Evolutionary conservation across 2,888 invertebrate species (phyloP).

Genomic region (Calephelis perditalis): DNA sequence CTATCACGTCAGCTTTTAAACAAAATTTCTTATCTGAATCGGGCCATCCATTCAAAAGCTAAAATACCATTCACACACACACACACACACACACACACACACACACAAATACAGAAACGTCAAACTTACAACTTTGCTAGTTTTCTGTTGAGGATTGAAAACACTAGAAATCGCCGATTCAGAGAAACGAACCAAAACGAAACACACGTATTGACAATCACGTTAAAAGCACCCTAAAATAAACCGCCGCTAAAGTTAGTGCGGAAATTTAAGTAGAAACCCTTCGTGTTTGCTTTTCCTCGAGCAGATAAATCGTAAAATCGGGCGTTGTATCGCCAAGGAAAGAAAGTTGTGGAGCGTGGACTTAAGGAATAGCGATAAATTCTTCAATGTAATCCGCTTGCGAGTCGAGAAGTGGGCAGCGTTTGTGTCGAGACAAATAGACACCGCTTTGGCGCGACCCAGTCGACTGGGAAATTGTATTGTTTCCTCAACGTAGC

Average conservation of each 20-base stretch:
- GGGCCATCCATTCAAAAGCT: too few relatives aligned
- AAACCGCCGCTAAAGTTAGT: conserved; percentile 12
- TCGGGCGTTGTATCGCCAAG: conserved; percentile 32
- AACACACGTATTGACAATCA: background rate
- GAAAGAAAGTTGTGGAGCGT: conserved; percentile 37
- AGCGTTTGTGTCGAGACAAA: conserved; percentile 63
- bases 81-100: too few relatives aligned
- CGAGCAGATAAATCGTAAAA: conserved; percentile 33
- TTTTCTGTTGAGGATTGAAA: too few relatives aligned
- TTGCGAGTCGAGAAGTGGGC: conserved; percentile 58
- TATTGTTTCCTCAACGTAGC: conserved; percentile 45
- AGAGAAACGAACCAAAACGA: too few relatives aligned
- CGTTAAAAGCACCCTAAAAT: conserved; percentile 12
- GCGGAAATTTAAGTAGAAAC: conserved; percentile 7
- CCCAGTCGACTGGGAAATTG: conserved; percentile 45
- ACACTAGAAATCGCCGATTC: too few relatives aligned
- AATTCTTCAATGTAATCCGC: conserved; percentile 62
- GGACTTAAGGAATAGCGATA: conserved; percentile 53
- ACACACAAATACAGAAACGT: too few relatives aligned
- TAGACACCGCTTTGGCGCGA: conserved; percentile 54
- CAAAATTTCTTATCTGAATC: too few relatives aligned
- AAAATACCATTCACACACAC: too few relatives aligned
- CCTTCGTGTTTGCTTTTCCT: conserved; percentile 13
- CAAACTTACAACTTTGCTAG: too few relatives aligned
- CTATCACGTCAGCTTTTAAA: too few relatives aligned